Conservation (phyloP, 2,888 invertebrate genomes). For the Tanytarsus gracilentus region DNA sequence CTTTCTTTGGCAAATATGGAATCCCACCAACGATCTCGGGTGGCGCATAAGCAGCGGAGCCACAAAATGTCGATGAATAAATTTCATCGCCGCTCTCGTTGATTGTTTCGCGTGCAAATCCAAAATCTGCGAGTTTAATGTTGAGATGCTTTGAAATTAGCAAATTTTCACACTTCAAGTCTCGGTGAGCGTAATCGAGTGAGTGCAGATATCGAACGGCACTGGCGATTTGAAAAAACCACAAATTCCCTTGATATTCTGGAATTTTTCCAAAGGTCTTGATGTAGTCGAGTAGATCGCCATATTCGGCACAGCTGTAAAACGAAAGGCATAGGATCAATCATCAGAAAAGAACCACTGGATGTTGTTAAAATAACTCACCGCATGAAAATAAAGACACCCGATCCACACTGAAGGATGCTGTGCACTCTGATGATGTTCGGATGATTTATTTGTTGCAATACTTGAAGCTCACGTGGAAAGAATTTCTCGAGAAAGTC, state of each 20-base stretch:
- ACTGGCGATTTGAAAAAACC: constrained; percentile 79
- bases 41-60: constrained; percentile 43
- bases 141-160: constrained; percentile 73
- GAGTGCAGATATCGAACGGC: constrained; percentile 76
- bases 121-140: constrained; percentile 89
- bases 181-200: constrained; percentile 79
- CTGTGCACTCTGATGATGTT: constrained; percentile 86
- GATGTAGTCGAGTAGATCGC: constrained; percentile 78
- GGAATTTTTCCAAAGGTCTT: constrained; percentile 68
- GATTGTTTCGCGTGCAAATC: constrained; percentile 67
- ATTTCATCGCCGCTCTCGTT: neutral
- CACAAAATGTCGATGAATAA: neutral
- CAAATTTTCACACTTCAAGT: constrained; percentile 89
- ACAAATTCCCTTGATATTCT: constrained; percentile 68
- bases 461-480: constrained; percentile 82
- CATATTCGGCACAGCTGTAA: constrained; percentile 85
- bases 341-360: too few species aligned
- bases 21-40: constrained; percentile 90
- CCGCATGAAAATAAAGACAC: constrained; percentile 85
- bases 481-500: constrained; percentile 90
- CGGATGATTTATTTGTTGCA: constrained; percentile 81
- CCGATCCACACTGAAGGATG: constrained; percentile 69
- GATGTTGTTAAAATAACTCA: too few species aligned
- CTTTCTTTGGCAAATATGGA: constrained; percentile 78
- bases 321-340: too few species aligned